Percentiles rank a stretch among this genome's conserved stretches.
Evolutionary conservation across 1,140 invertebrate species (phyloP).

Genomic region (Meteorus sp.): DNA sequence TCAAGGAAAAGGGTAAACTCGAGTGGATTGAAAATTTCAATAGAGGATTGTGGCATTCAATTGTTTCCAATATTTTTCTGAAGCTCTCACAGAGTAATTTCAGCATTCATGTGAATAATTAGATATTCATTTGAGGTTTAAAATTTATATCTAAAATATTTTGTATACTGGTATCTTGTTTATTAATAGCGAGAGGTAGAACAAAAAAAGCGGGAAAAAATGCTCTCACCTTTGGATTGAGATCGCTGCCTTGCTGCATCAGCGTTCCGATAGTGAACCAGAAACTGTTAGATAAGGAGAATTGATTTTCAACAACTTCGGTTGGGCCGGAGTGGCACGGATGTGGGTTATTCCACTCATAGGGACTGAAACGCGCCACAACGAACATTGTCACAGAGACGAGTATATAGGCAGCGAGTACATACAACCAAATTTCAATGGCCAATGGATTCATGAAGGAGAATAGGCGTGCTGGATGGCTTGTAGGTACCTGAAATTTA

Average conservation of each 20-base stretch:
- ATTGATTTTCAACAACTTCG: conserved; percentile 66
- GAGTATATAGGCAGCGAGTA: conserved; percentile 74
- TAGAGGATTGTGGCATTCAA: too few species aligned
- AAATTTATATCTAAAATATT: too few species aligned
- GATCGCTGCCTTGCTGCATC: conserved; percentile 81
- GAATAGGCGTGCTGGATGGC: conserved; percentile 76
- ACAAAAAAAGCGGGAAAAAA: conserved; percentile 5
- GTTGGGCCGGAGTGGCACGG: conserved; percentile 67
- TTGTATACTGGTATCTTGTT: too few species aligned
- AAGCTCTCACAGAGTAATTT: too few species aligned
- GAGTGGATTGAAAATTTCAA: too few species aligned
- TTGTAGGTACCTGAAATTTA: conserved; percentile 67
- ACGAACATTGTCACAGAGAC: conserved; percentile 84
- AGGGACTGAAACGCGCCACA: conserved; percentile 78
- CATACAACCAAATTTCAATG: conserved; percentile 81
- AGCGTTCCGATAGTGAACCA: conserved; percentile 83
- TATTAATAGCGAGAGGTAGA: too few species aligned
- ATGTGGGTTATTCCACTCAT: conserved; percentile 80
- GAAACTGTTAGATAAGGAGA: conserved; percentile 73
- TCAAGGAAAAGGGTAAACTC: too few species aligned
- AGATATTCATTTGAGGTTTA: too few species aligned
- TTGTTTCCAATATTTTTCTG: too few species aligned
- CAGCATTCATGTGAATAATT: too few species aligned
- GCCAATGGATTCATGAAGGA: conserved; percentile 88
- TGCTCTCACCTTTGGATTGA: conserved; percentile 68